These are phyloP conservation scores for Characodon lateralis DNA, from an alignment of 2,797 vertebrate genomes.

Conservation along the genomic window DNA sequence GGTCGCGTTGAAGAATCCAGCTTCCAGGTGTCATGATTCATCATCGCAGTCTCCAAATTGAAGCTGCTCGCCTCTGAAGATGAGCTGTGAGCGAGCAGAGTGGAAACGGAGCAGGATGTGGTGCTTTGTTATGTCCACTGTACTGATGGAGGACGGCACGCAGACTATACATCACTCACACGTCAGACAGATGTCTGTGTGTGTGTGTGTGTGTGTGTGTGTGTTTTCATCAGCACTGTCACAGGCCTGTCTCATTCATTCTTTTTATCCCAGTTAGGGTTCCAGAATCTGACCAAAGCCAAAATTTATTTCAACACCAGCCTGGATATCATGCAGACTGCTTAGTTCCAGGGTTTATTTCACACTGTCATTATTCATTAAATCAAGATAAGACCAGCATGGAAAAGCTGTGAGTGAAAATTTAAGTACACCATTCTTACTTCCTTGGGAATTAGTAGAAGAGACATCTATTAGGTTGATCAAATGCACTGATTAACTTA, in stretches of 20 bases:
- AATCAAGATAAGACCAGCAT: neutral
- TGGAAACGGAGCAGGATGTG: conserved; percentile 52
- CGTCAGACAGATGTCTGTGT: conserved; percentile 48
- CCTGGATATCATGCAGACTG: neutral
- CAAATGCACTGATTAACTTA: neutral
- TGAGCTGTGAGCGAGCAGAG: conserved; percentile 42
- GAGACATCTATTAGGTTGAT: neutral
- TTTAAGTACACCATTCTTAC: neutral
- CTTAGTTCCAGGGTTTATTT: neutral
- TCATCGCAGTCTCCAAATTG: conserved; percentile 63
- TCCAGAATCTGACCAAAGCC: neutral
- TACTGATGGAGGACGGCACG: conserved; percentile 58
- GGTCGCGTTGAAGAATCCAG: conserved; percentile 64
- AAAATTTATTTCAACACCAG: neutral
- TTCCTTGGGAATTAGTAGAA: neutral
- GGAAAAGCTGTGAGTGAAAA: neutral
- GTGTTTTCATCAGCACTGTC: neutral
- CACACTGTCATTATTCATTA: neutral
- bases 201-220: conserved; percentile 4
- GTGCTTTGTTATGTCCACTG: conserved; percentile 67
- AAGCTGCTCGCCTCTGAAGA: conserved; percentile 51
- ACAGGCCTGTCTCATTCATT: neutral
- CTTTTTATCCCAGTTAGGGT: neutral
- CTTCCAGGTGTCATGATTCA: conserved; percentile 65
- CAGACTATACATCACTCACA: conserved; percentile 66